These are phyloP conservation scores for Microcebus murinus DNA, from an alignment of 2,113 vertebrate species.

Conservation along the genomic window DNA sequence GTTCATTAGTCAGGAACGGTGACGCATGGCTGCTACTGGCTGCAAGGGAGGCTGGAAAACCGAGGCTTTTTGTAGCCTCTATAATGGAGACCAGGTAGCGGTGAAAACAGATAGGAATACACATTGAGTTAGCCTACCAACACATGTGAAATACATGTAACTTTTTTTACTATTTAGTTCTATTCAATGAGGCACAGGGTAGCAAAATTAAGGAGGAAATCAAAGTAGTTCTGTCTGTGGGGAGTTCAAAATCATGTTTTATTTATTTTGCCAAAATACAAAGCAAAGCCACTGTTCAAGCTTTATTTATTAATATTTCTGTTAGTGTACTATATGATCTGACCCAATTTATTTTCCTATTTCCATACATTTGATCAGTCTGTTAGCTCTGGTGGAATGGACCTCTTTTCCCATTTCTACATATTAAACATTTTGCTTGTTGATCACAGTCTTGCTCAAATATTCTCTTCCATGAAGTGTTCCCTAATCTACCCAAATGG, in stretches of 20 bases:
- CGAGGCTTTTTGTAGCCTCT: background rate
- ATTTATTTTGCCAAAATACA: slow-evolving; percentile 52
- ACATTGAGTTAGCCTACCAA: background rate
- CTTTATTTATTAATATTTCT: slow-evolving; percentile 43
- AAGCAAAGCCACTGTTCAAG: slow-evolving; percentile 10
- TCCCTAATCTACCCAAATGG: background rate
- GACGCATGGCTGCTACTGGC: background rate
- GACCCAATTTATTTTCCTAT: slow-evolving; percentile 41
- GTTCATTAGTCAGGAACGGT: background rate
- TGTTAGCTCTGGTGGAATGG: slow-evolving; percentile 26
- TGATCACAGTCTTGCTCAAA: slow-evolving; percentile 15
- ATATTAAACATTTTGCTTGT: slow-evolving; percentile 20
- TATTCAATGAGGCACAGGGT: background rate
- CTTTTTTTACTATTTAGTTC: background rate
- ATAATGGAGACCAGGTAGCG: background rate
- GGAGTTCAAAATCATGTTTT: slow-evolving; percentile 20
- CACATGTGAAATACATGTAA: background rate
- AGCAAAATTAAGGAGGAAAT: slow-evolving; percentile 53
- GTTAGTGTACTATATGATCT: slow-evolving; percentile 18
- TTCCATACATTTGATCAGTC: background rate
- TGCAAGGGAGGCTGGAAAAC: background rate
- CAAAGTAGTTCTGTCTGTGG: background rate
- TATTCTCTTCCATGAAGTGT: slow-evolving; percentile 23
- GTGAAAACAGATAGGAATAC: background rate
- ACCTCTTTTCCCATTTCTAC: slow-evolving; percentile 22